Percentiles rank a stretch among this genome's conserved stretches.
Evolutionary conservation across 2,113 vertebrate species (phyloP).

Genomic region (Boleophthalmus pectinirostris): DNA sequence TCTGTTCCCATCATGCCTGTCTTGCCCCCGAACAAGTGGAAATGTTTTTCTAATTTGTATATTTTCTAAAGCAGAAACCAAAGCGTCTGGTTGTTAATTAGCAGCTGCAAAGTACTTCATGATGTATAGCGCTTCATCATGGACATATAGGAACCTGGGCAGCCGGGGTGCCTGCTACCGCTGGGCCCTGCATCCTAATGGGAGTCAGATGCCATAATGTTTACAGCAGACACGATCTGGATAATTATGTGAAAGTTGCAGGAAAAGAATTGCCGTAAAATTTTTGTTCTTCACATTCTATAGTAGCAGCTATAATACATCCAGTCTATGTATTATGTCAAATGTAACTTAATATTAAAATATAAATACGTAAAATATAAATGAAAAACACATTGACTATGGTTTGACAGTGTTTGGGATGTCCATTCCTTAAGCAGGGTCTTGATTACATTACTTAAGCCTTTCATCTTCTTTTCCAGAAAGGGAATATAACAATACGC

Average conservation of each 20-base stretch:
- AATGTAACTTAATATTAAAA: too few relatives aligned
- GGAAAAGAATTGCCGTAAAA: constrained; percentile 28
- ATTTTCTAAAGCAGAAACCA: constrained; percentile 73
- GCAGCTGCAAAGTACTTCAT: constrained; percentile 75
- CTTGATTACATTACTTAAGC: too few relatives aligned
- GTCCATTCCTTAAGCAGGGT: too few relatives aligned
- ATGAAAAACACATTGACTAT: too few relatives aligned
- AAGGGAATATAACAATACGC: too few relatives aligned
- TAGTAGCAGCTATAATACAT: too few relatives aligned
- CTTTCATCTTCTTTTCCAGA: too few relatives aligned
- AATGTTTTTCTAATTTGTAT: constrained; percentile 80
- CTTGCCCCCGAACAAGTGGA: constrained; percentile 65
- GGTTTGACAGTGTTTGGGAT: too few relatives aligned
- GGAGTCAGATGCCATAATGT: constrained; percentile 89
- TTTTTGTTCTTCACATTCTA: constrained; percentile 27
- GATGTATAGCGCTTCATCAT: constrained; percentile 70
- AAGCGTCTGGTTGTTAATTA: constrained; percentile 76
- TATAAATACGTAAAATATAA: too few relatives aligned
- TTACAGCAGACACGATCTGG: constrained; percentile 81
- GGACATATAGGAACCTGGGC: constrained; percentile 70
- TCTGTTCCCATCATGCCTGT: constrained; percentile 45
- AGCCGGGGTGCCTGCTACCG: constrained; percentile 62
- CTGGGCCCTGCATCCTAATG: constrained; percentile 86
- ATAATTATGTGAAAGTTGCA: constrained; percentile 73
- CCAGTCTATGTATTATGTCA: too few relatives aligned